These are phyloP conservation scores for Ochropleura plecta DNA, from an alignment of 2,888 invertebrate genomes.

Conservation along the genomic window DNA sequence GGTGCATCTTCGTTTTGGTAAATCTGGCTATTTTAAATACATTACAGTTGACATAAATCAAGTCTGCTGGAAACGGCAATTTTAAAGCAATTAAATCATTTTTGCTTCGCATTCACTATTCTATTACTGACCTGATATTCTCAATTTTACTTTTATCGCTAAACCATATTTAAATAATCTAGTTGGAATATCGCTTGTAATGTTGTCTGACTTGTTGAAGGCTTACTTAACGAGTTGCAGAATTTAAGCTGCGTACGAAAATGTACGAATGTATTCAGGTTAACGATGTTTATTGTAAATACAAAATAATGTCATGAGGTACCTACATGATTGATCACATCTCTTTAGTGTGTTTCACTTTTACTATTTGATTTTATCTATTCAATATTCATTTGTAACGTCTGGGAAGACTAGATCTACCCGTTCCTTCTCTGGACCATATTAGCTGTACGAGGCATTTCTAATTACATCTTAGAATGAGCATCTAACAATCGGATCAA, in stretches of 20 bases:
- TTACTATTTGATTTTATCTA: constrained; percentile 54
- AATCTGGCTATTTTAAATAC: constrained; percentile 8
- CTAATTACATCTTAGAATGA: constrained; percentile 84
- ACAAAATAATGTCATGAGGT: constrained; percentile 62
- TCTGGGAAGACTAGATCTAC: constrained; percentile 17
- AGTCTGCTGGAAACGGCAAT: constrained; percentile 9
- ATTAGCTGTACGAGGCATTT: constrained; percentile 78
- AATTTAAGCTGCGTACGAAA: constrained; percentile 69
- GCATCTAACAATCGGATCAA: constrained; percentile 85
- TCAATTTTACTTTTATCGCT: constrained; percentile 68
- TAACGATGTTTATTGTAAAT: constrained; percentile 77
- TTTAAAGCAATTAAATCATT: constrained; percentile 28
- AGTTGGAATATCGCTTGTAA: constrained; percentile 59
- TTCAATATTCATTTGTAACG: constrained; percentile 55
- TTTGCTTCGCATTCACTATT: constrained; percentile 19
- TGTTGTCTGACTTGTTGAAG: constrained; percentile 66
- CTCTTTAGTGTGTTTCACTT: constrained; percentile 68
- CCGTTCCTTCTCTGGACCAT: constrained; percentile 70
- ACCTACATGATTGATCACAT: constrained; percentile 69
- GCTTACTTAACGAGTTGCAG: constrained; percentile 63
- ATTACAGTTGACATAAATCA: constrained; percentile 43
- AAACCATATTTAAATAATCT: constrained; percentile 63
- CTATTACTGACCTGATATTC: constrained; percentile 48
- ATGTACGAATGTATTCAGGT: constrained; percentile 74
- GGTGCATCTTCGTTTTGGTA: constrained; percentile 30